Base-by-base conservation (phyloP, 2,797 vertebrate species). In the Potorous gilbertii region DNA sequence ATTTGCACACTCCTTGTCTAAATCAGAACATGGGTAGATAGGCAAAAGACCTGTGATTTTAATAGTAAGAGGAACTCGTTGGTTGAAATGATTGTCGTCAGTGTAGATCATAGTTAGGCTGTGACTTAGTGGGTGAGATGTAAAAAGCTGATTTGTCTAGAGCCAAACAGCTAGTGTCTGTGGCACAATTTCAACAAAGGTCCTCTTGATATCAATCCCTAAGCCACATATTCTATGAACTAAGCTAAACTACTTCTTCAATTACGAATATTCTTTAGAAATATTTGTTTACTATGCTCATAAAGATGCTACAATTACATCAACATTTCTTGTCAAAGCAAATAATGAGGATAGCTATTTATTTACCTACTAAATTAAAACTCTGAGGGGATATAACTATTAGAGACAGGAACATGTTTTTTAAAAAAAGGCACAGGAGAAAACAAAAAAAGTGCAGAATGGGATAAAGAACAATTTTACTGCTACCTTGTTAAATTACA, bases 271-370 rank as follows among this genome's bases (percentile, higher is more conserved):
- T 91, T 92, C 28, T 56, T 95, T 97, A 95, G 95, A 96, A 97
- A 87, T 96, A 92, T 57, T 96, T 94, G 94, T 95, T 97, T 97
- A 97, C 91, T 93, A 96, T 94, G 95, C 91, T 96, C 59, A 96
- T 56, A 97, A 92, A 97, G 92, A 28, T 3, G 5, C 52, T 24
- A 92, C 92, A 98, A 98, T 95, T 87, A 98, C 3, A 54, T 56
- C 89, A 90, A 95, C 28, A 94, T 66, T 94, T 92, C 93, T 27
- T 90, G 90, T 55, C 13, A 95, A 95, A 95, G 59, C 92, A 94
- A 96, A 97, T 95, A 90, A 52, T 55, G 59, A 62, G 24, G 56
- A 55, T 29, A 95, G 96, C 62, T 96, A 18, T 92, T 96, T 96
- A 18, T 92, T 96, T 95, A 81, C 52, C 91, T 87, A 59, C 27